Percentiles rank a stretch among this genome's conserved stretches.
phyloP scores from a whole-genome alignment of 1,140 invertebrate genomes.

The Magallana angulata region DNA sequence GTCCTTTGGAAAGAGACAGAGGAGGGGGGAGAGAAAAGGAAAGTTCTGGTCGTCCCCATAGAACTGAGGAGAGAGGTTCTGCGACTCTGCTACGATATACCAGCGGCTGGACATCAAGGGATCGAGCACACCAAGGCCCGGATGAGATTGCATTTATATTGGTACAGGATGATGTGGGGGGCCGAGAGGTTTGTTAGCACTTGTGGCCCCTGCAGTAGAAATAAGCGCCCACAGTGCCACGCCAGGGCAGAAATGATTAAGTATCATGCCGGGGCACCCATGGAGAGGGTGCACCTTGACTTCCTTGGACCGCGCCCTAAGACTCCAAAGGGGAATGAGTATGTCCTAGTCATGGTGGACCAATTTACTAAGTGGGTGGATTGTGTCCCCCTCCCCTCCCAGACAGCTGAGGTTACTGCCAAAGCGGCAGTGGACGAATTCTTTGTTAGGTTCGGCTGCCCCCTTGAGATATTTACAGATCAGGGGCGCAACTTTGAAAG shows the following conservation, averaged over 20 bases:
- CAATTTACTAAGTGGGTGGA: constrained; percentile 58
- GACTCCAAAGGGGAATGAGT: constrained; percentile 30
- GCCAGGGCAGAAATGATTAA: neutral
- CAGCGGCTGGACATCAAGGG: neutral
- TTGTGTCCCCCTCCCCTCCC: constrained; percentile 48
- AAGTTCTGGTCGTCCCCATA: neutral
- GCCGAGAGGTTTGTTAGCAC: neutral
- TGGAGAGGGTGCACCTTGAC: constrained; percentile 54
- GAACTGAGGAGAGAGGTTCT: neutral
- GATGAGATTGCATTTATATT: neutral
- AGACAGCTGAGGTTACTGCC: constrained; percentile 46
- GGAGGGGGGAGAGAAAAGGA: neutral
- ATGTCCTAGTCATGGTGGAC: constrained; percentile 52
- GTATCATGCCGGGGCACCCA: constrained; percentile 18
- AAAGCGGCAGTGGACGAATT: constrained; percentile 43
- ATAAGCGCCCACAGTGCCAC: neutral
- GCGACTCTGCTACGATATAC: neutral
- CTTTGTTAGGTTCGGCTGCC: constrained; percentile 39
- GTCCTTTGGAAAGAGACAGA: neutral
- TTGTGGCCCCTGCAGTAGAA: neutral
- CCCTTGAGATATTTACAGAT: constrained; percentile 46
- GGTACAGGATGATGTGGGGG: neutral
- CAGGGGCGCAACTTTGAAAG: constrained; percentile 49
- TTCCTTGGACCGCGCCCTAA: constrained; percentile 31
- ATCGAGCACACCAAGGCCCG: neutral